phyloP scores from a whole-genome alignment of 2,888 invertebrate species.

The Pterostichus niger region DNA sequence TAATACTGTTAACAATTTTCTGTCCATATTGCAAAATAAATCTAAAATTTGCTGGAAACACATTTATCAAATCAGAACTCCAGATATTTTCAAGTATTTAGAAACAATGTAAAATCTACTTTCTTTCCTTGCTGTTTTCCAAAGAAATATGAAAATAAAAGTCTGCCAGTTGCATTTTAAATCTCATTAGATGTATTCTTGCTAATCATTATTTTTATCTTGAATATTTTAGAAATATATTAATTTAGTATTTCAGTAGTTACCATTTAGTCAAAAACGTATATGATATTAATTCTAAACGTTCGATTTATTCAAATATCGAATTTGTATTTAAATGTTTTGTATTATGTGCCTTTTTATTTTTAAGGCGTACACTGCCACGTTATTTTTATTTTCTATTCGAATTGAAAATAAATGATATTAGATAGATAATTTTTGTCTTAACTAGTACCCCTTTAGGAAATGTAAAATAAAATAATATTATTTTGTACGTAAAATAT shows the following conservation, averaged over 20 bases:
- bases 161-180: slow-evolving; percentile 24
- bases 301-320: slow-evolving; percentile 33
- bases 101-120: neutral
- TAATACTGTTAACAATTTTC: neutral
- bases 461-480: slow-evolving; percentile 41
- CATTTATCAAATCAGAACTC: neutral
- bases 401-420: slow-evolving; percentile 57
- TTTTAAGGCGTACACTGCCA: slow-evolving; percentile 63
- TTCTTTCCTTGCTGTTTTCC: slow-evolving; percentile 17
- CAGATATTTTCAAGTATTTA: neutral
- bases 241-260: slow-evolving; percentile 26
- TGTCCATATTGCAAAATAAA: neutral
- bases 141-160: slow-evolving; percentile 5
- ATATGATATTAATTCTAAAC: slow-evolving; percentile 34
- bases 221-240: slow-evolving; percentile 37
- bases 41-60: too few species aligned
- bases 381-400: slow-evolving; percentile 53
- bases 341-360: slow-evolving; percentile 62
- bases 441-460: slow-evolving; percentile 36
- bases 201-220: slow-evolving; percentile 28
- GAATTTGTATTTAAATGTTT: slow-evolving; percentile 51
- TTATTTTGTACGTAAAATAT: slow-evolving; percentile 54
- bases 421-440: slow-evolving; percentile 27
- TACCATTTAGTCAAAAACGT: slow-evolving; percentile 46
- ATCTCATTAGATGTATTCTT: slow-evolving; percentile 46